Evolutionary conservation across 2,888 invertebrate species (phyloP), one percentile per base, ranked within the genome.

Genomic region (Pediacus dermestoides): DNA sequence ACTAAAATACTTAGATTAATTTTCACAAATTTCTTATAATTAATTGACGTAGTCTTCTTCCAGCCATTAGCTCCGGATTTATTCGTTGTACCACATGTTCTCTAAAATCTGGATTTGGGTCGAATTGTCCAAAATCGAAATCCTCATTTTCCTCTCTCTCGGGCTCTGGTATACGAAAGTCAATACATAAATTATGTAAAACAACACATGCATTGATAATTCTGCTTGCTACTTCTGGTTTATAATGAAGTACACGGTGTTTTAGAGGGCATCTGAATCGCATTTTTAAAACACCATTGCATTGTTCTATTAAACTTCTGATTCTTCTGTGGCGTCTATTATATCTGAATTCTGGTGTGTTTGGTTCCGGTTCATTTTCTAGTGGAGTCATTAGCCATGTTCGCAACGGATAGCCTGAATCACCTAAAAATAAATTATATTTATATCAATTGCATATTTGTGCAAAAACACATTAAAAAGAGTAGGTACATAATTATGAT

Each of bases 331-430:
- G 39, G 7, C 10, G n/a, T 21, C 8, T 26, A 30, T 42, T 34
- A 13, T 39, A 34, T 4, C n/a, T 13, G 15, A 34, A 30, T 23
- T 42, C 42, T 28, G 38, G 38, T 12, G 38, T 30, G 32, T 34
- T 26, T 22, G 30, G 30, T 8, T 7, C n/a, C 13, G 39, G 34
- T 34, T 39, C 39, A 25, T 34, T 23, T 35, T 39, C 31, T 13
- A 42, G 14, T 11, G 34, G 42, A 2, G 38, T 42, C 25, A 42
- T 34, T 11, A 42, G 14, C 38, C 42, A 42, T 7, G 34, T 31
- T 34, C 42, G 11, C 22, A 42, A 32, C 7, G 34, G 18, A 34
- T 42, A 41, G 8, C 41, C 41, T 7, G 37, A 37, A 41, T 37
- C 37, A 7, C n/a, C n/a, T n/a, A n/a, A n/a, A n/a, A n/a, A n/a